Conservation (phyloP, 2,888 invertebrate genomes). For the Platycheirus albimanus region DNA sequence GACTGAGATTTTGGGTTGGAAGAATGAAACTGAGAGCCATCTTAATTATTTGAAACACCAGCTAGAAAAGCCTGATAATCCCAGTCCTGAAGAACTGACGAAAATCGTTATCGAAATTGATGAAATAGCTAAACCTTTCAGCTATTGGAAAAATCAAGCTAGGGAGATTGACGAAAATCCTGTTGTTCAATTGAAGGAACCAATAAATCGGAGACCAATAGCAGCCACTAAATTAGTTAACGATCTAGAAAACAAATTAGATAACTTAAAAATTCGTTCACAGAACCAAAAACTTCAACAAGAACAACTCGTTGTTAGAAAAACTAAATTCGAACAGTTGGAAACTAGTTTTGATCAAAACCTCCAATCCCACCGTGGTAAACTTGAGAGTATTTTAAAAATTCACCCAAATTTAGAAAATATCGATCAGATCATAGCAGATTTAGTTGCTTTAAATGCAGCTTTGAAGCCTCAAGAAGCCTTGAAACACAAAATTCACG, state of each 20-base stretch:
- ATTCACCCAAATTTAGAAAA: conserved; percentile 80
- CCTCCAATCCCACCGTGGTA: conserved; percentile 83
- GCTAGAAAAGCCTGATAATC: conserved; percentile 88
- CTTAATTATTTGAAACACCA: conserved; percentile 91
- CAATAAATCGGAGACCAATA: conserved; percentile 87
- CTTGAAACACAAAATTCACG: conserved; percentile 88
- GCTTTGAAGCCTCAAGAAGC: conserved; percentile 85
- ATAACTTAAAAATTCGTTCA: conserved; percentile 87
- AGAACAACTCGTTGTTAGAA: conserved; percentile 88
- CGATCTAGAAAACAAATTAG: conserved; percentile 88
- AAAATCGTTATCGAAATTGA: conserved; percentile 88
- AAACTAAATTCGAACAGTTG: conserved; percentile 90
- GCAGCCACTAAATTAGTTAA: conserved; percentile 89
- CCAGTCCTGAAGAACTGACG: conserved; percentile 88
- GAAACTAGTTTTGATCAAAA: conserved; percentile 88
- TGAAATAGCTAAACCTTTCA: conserved; percentile 86
- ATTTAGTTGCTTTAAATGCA: conserved; percentile 84
- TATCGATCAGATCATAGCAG: conserved; percentile 82
- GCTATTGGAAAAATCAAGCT: conserved; percentile 88
- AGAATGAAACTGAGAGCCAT: conserved; percentile 90
- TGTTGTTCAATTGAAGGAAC: conserved; percentile 88
- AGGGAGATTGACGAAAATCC: conserved; percentile 87
- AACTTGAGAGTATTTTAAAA: conserved; percentile 78
- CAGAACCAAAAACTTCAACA: conserved; percentile 87
- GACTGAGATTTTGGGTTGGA: conserved; percentile 92